These are phyloP conservation scores for Acleris holmiana DNA, from an alignment of 2,888 invertebrate genomes.

Conservation along the genomic window DNA sequence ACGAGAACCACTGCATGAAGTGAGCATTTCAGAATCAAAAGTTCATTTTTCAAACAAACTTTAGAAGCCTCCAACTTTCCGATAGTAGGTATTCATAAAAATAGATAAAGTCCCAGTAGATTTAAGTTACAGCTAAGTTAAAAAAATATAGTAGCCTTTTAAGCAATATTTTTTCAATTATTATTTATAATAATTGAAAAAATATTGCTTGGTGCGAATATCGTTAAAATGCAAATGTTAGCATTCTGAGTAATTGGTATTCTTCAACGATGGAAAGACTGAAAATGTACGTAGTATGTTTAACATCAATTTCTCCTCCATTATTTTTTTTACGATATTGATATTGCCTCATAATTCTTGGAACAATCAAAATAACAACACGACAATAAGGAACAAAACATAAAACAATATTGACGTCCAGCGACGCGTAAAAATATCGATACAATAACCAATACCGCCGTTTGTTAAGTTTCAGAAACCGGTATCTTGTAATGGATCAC, in stretches of 20 bases:
- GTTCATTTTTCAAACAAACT: slow-evolving; percentile 63
- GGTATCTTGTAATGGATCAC: slow-evolving; percentile 82
- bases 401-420: slow-evolving; percentile 43
- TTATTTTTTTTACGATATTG: not conserved
- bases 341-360: not conserved
- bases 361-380: slow-evolving; percentile 5
- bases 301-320: not conserved
- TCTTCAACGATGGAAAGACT: not conserved
- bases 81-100: slow-evolving; percentile 52
- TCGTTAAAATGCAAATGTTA: too few relatives aligned
- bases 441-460: slow-evolving; percentile 71
- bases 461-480: slow-evolving; percentile 64
- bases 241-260: too few relatives aligned
- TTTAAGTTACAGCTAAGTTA: too few relatives aligned
- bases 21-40: slow-evolving; percentile 47
- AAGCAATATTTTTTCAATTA: too few relatives aligned
- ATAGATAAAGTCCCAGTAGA: slow-evolving; percentile 40
- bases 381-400: slow-evolving; percentile 22
- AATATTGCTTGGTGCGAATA: too few relatives aligned
- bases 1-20: slow-evolving; percentile 41
- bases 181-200: too few relatives aligned
- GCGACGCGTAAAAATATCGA: slow-evolving; percentile 65
- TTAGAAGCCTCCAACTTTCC: slow-evolving; percentile 52
- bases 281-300: not conserved
- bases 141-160: too few relatives aligned